Percentiles rank a stretch among this genome's conserved stretches.
Conservation (phyloP, 2,113 vertebrate genomes). For the Pseudopipra pipra region DNA sequence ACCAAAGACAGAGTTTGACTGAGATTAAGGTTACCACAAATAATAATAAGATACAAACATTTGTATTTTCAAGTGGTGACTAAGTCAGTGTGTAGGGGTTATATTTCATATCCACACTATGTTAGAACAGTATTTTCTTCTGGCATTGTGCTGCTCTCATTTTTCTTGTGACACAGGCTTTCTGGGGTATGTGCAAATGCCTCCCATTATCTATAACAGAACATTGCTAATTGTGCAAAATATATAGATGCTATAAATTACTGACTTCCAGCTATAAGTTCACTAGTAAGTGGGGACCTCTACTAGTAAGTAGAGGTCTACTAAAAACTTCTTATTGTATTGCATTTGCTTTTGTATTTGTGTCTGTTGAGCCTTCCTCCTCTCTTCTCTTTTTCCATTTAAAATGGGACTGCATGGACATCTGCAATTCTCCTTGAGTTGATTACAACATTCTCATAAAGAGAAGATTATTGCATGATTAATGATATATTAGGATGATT, state of each 20-base stretch:
- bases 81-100: neutral
- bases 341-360: neutral
- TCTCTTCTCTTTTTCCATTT: neutral
- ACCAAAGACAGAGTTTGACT: neutral
- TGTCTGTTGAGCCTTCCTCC: neutral
- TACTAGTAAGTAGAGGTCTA: neutral
- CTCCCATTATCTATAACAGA: neutral
- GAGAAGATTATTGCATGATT: neutral
- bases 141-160: neutral
- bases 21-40: neutral
- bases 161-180: neutral
- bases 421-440: neutral
- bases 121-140: neutral
- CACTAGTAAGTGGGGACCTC: neutral
- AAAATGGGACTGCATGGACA: neutral
- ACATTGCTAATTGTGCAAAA: neutral
- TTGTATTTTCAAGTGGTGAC: constrained; percentile 24
- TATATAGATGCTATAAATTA: neutral
- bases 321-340: neutral
- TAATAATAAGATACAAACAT: neutral
- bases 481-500: neutral
- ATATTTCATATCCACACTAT: neutral
- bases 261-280: neutral
- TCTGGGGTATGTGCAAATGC: neutral
- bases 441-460: neutral